A percentile compares a stretch with the other conserved stretches of the same genome.
phyloP scores from a whole-genome alignment of 2,113 vertebrate genomes.

The Pachycephala philippinensis region DNA sequence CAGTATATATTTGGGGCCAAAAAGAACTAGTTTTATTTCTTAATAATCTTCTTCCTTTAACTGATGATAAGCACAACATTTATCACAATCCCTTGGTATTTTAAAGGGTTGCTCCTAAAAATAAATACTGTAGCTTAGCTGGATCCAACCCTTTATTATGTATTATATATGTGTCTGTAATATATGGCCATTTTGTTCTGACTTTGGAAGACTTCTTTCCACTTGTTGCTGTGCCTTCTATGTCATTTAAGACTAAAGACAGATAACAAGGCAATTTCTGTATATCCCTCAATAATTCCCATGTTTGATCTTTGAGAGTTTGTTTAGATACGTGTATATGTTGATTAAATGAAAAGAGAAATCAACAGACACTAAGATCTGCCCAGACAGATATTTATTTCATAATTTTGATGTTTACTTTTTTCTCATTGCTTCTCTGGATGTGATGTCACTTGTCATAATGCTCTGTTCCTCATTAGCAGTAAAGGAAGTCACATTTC shows the following conservation, averaged over 20 bases:
- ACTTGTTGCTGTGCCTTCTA: background rate
- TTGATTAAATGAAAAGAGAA: background rate
- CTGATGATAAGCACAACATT: background rate
- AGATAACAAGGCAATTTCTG: background rate
- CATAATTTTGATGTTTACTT: background rate
- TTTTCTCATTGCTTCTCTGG: background rate
- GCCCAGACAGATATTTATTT: background rate
- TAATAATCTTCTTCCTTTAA: background rate
- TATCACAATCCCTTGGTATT: background rate
- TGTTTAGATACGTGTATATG: background rate
- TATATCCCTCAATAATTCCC: background rate
- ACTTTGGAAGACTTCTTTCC: background rate
- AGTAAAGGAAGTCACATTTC: background rate
- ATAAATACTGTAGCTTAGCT: background rate
- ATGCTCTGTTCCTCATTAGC: background rate
- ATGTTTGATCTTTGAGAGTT: background rate
- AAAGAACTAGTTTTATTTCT: background rate
- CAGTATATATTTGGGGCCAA: background rate
- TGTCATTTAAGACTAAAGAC: background rate
- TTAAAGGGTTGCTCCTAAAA: background rate
- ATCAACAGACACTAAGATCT: background rate
- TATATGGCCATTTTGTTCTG: background rate
- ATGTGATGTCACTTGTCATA: background rate
- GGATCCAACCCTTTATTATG: background rate
- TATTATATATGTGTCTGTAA: background rate